A percentile compares a stretch with the other conserved stretches of the same genome.
These are phyloP conservation scores for Aselliscus stoliczkanus DNA, from an alignment of 2,797 vertebrate genomes.

Conservation along the genomic window DNA sequence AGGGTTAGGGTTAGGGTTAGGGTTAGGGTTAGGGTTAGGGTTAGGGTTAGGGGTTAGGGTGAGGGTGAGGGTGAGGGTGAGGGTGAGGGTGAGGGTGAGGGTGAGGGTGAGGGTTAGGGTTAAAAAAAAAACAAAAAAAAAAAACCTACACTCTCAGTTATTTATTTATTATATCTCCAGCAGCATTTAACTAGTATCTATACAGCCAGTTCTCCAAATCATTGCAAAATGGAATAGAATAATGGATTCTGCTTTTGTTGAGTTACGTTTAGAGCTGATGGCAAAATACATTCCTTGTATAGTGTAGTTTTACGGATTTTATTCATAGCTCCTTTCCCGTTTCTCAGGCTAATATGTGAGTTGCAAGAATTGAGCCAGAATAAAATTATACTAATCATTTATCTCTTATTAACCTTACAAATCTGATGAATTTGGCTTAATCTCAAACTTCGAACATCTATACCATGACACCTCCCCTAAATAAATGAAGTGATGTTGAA, in stretches of 20 bases:
- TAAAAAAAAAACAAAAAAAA: too few relatives aligned
- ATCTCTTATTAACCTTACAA: not conserved
- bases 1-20: too few relatives aligned
- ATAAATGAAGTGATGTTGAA: not conserved
- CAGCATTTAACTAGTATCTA: not conserved
- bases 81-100: too few relatives aligned
- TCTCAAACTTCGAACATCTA: not conserved
- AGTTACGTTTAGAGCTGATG: not conserved
- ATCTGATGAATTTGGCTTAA: not conserved
- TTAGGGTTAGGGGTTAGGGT: too few relatives aligned
- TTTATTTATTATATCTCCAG: not conserved
- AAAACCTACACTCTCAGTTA: not conserved
- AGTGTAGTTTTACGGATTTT: not conserved
- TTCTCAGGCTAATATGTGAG: not conserved
- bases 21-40: too few relatives aligned
- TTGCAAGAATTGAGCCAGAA: not conserved
- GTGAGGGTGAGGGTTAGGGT: too few relatives aligned
- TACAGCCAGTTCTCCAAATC: not conserved
- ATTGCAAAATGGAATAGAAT: not conserved
- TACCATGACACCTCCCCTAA: not conserved
- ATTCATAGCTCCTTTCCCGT: not conserved
- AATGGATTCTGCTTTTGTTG: not conserved
- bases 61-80: too few relatives aligned
- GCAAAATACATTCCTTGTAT: not conserved
- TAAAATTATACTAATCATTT: not conserved